Base-by-base conservation (phyloP, 30 jellyfish, hydroid and myxozoan genomes). In the Pseudorhiza aurosa region DNA sequence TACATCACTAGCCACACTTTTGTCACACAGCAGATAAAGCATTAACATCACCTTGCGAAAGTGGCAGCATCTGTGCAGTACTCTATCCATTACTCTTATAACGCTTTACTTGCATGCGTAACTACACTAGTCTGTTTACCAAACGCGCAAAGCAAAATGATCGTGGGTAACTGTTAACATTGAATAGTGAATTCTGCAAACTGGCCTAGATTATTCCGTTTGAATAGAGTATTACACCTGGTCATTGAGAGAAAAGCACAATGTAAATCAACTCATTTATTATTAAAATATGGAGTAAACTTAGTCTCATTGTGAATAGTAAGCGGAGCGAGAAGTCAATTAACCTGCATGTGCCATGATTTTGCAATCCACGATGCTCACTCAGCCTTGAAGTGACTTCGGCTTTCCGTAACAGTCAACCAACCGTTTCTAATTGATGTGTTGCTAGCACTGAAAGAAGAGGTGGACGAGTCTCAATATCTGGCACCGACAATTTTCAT, bases 321-420 rank as follows among this genome's bases (percentile, higher is more conserved):
- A 81, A 65, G 49, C 56, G 78, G 78, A 81, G 87, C 83, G 85
- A 82, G 86, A 39, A 84, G 95, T 72, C 75, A 67, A 72, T 84
- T 82, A 67, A 84, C 95, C 95, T 84, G 95, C 95, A 81, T 84
- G 95, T 71, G 95, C 95, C 95, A 84, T 84, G 86, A 72, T 72
- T 72, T 72, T 44, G 80, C 81, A 59, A 42, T 47, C 68, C 22
- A 21, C 81, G 95, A 59, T 62, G 83, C 65, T 72, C 95, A 84
- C 68, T 84, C 83, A 84, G 86, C 88, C 95, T 84, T 84, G 95
- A 84, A 84, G 86, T 26, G 77, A 53, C 70, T 60, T 47, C 87
- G 57, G 75, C 80, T 80, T 43, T 58, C 77, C 80, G 62, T 24
- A 58, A 71, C 47, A 25, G 47, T 27, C 82, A 68, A 37, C 27